A percentile compares a stretch with the other conserved stretches of the same genome.
These are phyloP conservation scores for Cettia cetti DNA, from an alignment of 2,113 vertebrate genomes.

Conservation along the genomic window DNA sequence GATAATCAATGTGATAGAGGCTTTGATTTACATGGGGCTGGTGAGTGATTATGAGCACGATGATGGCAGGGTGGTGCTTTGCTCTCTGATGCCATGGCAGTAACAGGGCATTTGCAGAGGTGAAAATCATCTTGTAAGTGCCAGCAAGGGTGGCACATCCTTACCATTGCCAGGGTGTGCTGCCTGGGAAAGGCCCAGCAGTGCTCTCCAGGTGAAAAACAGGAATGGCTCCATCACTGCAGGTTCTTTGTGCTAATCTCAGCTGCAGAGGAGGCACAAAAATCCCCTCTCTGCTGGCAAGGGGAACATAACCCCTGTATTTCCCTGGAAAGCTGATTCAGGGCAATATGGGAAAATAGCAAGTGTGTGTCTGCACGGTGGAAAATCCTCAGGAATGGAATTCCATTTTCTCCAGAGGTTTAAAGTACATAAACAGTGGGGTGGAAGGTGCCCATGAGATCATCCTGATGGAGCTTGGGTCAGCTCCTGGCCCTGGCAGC, in stretches of 20 bases:
- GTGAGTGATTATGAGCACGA: not conserved
- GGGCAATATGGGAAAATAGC: not conserved
- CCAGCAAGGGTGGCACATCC: not conserved
- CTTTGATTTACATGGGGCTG: not conserved
- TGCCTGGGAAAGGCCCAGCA: not conserved
- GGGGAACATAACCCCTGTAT: rapidly evolving
- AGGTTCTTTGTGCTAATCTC: not conserved
- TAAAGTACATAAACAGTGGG: not conserved
- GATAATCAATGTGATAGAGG: slow-evolving; percentile 36
- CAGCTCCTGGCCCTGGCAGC: not conserved
- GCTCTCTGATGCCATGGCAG: not conserved
- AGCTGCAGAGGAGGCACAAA: not conserved
- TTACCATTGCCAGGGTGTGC: not conserved
- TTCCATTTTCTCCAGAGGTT: not conserved
- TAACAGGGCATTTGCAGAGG: not conserved
- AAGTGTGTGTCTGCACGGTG: not conserved
- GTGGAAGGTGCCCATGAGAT: not conserved
- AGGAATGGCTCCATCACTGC: not conserved
- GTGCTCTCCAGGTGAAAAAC: not conserved
- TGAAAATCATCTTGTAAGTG: not conserved
- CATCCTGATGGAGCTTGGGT: not conserved
- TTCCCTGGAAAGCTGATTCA: not conserved
- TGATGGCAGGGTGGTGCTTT: not conserved
- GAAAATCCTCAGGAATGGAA: not conserved
- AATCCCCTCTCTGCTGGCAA: not conserved